Conservation (phyloP, 1,140 invertebrate species). For the Zaprionus taronus region DNA sequence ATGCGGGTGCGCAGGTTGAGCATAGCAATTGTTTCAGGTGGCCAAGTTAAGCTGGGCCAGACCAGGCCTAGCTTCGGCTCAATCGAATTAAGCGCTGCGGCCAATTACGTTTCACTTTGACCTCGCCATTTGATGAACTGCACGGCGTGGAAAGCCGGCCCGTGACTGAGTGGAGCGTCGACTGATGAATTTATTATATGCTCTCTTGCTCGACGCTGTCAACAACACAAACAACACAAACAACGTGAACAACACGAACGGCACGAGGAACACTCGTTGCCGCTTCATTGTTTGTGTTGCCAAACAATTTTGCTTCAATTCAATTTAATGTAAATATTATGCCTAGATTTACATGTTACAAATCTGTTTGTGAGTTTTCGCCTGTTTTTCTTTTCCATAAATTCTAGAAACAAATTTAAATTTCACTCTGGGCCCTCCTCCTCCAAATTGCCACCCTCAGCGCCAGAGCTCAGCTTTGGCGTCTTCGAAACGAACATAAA, state of each 20-base stretch:
- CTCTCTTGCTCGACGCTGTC: slow-evolving; percentile 37
- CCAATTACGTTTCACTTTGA: slow-evolving; percentile 81
- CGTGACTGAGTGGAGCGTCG: slow-evolving; percentile 57
- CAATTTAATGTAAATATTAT: slow-evolving; percentile 71
- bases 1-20: slow-evolving; percentile 54
- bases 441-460: slow-evolving; percentile 3
- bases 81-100: slow-evolving; percentile 77
- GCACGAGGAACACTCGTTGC: slow-evolving; percentile 34
- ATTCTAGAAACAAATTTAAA: slow-evolving; percentile 61
- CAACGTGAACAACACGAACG: slow-evolving; percentile 1
- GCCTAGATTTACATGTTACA: slow-evolving; percentile 41
- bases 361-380: slow-evolving; percentile 18
- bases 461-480: slow-evolving; percentile 5
- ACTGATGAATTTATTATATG: slow-evolving; percentile 77
- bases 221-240: slow-evolving; percentile 26
- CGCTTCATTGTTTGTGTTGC: slow-evolving; percentile 53
- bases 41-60: slow-evolving; percentile 4
- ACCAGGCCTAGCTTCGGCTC: slow-evolving; percentile 29
- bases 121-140: slow-evolving; percentile 68
- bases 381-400: slow-evolving; percentile 15
- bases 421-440: slow-evolving; percentile 38
- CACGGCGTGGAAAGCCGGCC: slow-evolving; percentile 66
- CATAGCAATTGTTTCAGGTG: slow-evolving; percentile 39
- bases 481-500: slow-evolving; percentile 25
- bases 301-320: slow-evolving; percentile 59